Conservation (phyloP, 2,113 vertebrate species). For the Litocranius walleri region DNA sequence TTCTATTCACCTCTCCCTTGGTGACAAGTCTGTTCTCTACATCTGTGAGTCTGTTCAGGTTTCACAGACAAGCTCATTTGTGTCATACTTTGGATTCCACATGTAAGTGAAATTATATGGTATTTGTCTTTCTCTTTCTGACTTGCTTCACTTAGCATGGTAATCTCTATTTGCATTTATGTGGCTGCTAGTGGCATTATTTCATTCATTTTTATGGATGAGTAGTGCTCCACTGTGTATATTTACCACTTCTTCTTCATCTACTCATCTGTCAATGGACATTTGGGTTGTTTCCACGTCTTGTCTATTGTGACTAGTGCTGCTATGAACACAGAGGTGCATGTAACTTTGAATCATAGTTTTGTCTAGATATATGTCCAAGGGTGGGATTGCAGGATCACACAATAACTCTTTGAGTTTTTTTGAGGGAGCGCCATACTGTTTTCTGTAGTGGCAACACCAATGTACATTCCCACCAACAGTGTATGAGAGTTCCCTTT, state of each 20-base stretch:
- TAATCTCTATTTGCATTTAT: neutral
- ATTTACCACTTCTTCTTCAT: neutral
- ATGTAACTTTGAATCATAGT: neutral
- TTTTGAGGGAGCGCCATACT: accelerated
- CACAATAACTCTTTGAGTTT: neutral
- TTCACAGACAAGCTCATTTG: neutral
- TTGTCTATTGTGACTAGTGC: neutral
- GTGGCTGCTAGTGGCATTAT: neutral
- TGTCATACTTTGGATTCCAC: neutral
- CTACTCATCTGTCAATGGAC: neutral
- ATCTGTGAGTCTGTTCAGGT: neutral
- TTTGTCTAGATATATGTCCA: neutral
- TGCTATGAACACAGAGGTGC: neutral
- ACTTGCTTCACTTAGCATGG: neutral
- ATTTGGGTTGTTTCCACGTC: neutral
- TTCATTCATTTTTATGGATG: neutral
- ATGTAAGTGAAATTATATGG: neutral
- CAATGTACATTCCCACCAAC: neutral
- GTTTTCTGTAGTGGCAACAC: neutral
- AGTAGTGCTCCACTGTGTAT: neutral
- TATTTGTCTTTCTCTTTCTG: neutral
- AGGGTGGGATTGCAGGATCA: neutral
- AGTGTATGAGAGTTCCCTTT: neutral
- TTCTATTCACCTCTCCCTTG: neutral
- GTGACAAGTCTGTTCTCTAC: neutral